phyloP scores from a whole-genome alignment of 2,797 vertebrate genomes.

The Gallinago solitaria region DNA sequence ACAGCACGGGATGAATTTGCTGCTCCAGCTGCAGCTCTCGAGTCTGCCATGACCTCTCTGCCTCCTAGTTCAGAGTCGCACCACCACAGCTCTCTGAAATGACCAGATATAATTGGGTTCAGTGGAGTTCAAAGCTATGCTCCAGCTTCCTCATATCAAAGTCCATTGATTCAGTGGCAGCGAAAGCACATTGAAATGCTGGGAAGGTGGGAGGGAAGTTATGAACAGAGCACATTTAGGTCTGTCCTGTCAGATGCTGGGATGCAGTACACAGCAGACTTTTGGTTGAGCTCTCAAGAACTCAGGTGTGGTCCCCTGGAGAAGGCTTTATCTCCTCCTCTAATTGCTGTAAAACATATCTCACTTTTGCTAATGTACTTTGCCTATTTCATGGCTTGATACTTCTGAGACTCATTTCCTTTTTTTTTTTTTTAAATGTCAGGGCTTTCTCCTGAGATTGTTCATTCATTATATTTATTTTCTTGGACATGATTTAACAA shows the following conservation, averaged over 20 bases:
- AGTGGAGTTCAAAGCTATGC: constrained; percentile 78
- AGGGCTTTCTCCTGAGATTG: constrained; percentile 75
- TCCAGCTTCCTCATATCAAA: constrained; percentile 76
- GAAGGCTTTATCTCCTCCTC: constrained; percentile 21
- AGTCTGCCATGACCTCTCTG: constrained; percentile 70
- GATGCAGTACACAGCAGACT: constrained; percentile 58
- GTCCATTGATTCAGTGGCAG: constrained; percentile 73
- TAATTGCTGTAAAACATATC: constrained; percentile 62
- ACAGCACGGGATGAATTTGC: constrained; percentile 40
- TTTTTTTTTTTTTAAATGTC: constrained; percentile 67
- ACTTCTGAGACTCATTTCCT: constrained; percentile 68
- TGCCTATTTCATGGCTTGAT: constrained; percentile 53
- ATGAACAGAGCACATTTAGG: constrained; percentile 53
- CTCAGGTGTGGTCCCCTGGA: constrained; percentile 60
- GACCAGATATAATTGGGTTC: constrained; percentile 80
- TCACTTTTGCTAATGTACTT: constrained; percentile 62
- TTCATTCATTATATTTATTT: constrained; percentile 81
- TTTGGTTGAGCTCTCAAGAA: constrained; percentile 54
- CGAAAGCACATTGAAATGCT: constrained; percentile 58
- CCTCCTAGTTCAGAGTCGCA: constrained; percentile 73
- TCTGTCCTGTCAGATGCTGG: constrained; percentile 61
- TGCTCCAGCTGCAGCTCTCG: constrained; percentile 45
- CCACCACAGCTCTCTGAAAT: constrained; percentile 75
- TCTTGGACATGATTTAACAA: constrained; percentile 78
- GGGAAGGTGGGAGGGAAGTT: constrained; percentile 68